These are phyloP conservation scores for Rhadinocentrus ornatus DNA, from an alignment of 2,797 vertebrate genomes.

Conservation along the genomic window DNA sequence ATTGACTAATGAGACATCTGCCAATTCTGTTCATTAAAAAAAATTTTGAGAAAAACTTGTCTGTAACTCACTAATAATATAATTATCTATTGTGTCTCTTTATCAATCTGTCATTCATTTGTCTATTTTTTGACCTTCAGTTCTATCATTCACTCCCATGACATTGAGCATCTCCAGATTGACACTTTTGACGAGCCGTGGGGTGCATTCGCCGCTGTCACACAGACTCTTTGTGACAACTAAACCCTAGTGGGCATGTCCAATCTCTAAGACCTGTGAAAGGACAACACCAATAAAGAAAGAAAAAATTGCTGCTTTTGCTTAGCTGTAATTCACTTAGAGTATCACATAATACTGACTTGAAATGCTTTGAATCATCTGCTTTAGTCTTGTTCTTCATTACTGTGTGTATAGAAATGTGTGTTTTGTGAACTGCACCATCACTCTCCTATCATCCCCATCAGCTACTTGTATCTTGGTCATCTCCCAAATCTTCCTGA, in stretches of 20 bases:
- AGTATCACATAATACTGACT: slow-evolving; percentile 10
- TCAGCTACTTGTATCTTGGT: slow-evolving; percentile 68
- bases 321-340: slow-evolving; percentile 19
- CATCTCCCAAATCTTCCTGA: slow-evolving; percentile 69
- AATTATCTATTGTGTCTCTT: slow-evolving; percentile 50
- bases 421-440: slow-evolving; percentile 23
- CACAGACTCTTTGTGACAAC: slow-evolving; percentile 77
- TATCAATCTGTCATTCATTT: slow-evolving; percentile 62
- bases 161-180: slow-evolving; percentile 62
- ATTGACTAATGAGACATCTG: slow-evolving; percentile 30
- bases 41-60: slow-evolving; percentile 7
- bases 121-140: slow-evolving; percentile 77
- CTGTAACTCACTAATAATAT: slow-evolving; percentile 34
- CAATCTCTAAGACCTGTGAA: slow-evolving; percentile 55
- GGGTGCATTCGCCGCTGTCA: slow-evolving; percentile 59
- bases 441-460: slow-evolving; percentile 61
- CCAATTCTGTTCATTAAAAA: slow-evolving; percentile 30
- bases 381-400: slow-evolving; percentile 31
- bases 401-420: background rate
- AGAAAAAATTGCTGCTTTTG: slow-evolving; percentile 21
- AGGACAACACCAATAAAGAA: slow-evolving; percentile 43
- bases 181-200: slow-evolving; percentile 67
- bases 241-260: slow-evolving; percentile 70
- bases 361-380: slow-evolving; percentile 33
- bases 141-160: slow-evolving; percentile 55